Evolutionary conservation across 2,797 vertebrate genomes (phyloP), one percentile per base, ranked within the genome.

Genomic region (Mormyrus proboscirostris): DNA sequence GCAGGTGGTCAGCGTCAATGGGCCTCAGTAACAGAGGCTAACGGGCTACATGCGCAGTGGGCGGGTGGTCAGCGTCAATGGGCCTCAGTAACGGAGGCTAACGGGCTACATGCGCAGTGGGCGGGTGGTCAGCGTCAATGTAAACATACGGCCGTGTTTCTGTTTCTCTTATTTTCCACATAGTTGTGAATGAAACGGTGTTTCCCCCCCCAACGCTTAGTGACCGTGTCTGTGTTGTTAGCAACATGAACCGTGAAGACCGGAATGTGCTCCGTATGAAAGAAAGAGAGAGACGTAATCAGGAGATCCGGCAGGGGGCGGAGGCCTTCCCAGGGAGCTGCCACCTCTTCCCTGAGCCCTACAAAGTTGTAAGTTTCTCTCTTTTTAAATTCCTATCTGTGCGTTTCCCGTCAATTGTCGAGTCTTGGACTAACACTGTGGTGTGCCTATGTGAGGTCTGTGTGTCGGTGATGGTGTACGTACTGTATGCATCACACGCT

Each of bases 211-310:
- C 76, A 44, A 14, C 76, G 76, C 92, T 93, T 84, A 92, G 91
- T 94, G 91, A 92, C 91, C 91, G 84, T 93, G 86, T 95, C 93
- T 95, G 92, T 95, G 88, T 96, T 96, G 90, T 88, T 93, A 99
- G 99, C 98, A 99, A 98, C 98, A 99, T 99, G 99, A 99, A 98
- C 98, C 98, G 97, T 98, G 99, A 99, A 96, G 99, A 99, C 96
- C 98, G 98, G 96, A 99, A 99, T 99, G 98, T 98, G 97, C 98
- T 99, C 96, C 98, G 99, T 96, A 98, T 99, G 98, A 99, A 99
- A 99, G 99, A 99, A 98, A 97, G 97, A 97, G 99, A 99, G 97
- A 98, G 99, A 96, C 96, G 98, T 95, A 99, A 99, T 97, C 98
- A 99, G 96, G 98, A 99, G 96, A 98, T 99, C 95, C 99, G 98